Conservation (phyloP, 2,113 vertebrate genomes). For the Nycticorax nycticorax region DNA sequence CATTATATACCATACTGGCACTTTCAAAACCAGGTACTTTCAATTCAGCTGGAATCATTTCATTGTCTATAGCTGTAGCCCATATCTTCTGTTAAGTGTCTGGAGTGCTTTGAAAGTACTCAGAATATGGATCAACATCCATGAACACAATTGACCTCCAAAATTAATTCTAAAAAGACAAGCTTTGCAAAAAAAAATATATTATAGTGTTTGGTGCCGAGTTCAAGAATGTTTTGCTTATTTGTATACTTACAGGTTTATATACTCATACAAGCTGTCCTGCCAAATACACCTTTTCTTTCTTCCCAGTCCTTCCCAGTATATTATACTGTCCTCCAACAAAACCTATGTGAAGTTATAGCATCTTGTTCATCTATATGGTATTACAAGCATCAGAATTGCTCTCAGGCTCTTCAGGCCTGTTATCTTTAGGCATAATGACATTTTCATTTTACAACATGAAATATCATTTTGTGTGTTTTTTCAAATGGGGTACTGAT, state of each 20-base stretch:
- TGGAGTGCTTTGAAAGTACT: background rate
- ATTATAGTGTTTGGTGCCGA: background rate
- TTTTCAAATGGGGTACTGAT: background rate
- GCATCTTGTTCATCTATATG: background rate
- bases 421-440: background rate
- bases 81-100: background rate
- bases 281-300: background rate
- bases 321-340: background rate
- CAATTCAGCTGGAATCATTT: background rate
- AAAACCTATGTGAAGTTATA: background rate
- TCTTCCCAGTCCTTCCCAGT: background rate
- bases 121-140: background rate
- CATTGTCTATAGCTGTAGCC: background rate
- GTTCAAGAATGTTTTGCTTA: background rate
- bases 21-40: background rate
- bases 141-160: background rate
- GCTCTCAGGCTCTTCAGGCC: background rate
- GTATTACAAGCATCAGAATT: background rate
- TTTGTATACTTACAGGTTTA: background rate
- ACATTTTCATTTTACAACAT: background rate
- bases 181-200: background rate
- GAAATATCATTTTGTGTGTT: background rate
- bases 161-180: background rate
- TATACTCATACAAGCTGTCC: background rate
- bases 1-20: background rate